A percentile compares a stretch with the other conserved stretches of the same genome.
Evolutionary conservation across 2,888 invertebrate genomes (phyloP).

Genomic region (Coecobrya sp.): DNA sequence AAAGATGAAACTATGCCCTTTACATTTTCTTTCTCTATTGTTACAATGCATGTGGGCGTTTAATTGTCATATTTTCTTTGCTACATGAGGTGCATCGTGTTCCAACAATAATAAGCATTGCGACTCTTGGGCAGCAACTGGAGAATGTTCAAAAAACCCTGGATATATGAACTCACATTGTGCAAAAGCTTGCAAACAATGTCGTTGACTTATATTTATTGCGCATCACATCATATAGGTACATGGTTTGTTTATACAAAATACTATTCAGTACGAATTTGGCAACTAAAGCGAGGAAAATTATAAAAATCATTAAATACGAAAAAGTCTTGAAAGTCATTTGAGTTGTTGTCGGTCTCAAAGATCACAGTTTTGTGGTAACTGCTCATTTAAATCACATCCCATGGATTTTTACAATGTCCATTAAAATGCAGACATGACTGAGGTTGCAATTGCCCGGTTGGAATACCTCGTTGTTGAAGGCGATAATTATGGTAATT

Average conservation of each 20-base stretch:
- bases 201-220: constrained; percentile 44
- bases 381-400: not conserved
- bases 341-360: not conserved
- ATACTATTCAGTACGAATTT: too few species aligned
- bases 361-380: not conserved
- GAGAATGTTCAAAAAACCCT: constrained; percentile 83
- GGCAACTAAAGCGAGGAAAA: too few species aligned
- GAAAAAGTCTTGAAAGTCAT: not conserved
- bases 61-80: not conserved
- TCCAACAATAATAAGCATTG: constrained; percentile 81
- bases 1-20: too few species aligned
- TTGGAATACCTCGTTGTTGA: constrained; percentile 90
- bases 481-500: constrained; percentile 91
- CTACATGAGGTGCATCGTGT: constrained; percentile 54
- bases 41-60: too few species aligned
- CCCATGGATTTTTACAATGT: constrained; percentile 74
- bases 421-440: constrained; percentile 84
- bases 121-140: constrained; percentile 74
- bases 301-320: not conserved
- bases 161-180: constrained; percentile 82
- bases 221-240: not conserved
- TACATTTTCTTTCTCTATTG: too few species aligned
- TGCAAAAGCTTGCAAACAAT: constrained; percentile 76
- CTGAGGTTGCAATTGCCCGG: constrained; percentile 83
- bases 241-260: not conserved